Conservation (phyloP, 1,140 invertebrate species). For the Archivesica marissinica region DNA sequence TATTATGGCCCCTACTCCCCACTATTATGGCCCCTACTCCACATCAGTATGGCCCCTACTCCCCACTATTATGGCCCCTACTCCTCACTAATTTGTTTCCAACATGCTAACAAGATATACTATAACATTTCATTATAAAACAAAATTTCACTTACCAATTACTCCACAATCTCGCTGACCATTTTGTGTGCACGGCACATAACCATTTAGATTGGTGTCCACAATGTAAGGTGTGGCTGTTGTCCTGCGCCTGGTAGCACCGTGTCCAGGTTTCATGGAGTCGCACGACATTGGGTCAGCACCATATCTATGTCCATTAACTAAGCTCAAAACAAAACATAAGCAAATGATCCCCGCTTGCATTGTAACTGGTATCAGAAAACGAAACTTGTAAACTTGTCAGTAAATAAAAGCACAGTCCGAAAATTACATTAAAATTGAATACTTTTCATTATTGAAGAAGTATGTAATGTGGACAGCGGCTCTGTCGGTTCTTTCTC, state of each 20-base stretch:
- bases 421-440: neutral
- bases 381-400: neutral
- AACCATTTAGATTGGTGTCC: constrained; percentile 49
- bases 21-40: too few relatives aligned
- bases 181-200: constrained; percentile 44
- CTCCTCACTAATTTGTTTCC: too few relatives aligned
- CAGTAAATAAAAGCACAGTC: neutral
- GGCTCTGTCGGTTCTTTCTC: neutral
- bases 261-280: constrained; percentile 57
- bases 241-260: constrained; percentile 24
- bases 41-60: too few relatives aligned
- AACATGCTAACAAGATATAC: too few relatives aligned
- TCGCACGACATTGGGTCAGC: constrained; percentile 48
- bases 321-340: neutral
- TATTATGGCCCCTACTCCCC: too few relatives aligned
- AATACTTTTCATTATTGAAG: neutral
- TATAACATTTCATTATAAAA: too few relatives aligned
- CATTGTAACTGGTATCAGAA: neutral
- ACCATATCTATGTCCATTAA: constrained; percentile 40
- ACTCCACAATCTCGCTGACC: constrained; percentile 48
- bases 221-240: constrained; percentile 41
- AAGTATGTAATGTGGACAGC: neutral
- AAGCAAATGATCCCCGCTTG: neutral
- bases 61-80: too few relatives aligned
- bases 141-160: constrained; percentile 35